Conservation (phyloP, 92 coral and sea anemone species). For the Actinostola sp. region DNA sequence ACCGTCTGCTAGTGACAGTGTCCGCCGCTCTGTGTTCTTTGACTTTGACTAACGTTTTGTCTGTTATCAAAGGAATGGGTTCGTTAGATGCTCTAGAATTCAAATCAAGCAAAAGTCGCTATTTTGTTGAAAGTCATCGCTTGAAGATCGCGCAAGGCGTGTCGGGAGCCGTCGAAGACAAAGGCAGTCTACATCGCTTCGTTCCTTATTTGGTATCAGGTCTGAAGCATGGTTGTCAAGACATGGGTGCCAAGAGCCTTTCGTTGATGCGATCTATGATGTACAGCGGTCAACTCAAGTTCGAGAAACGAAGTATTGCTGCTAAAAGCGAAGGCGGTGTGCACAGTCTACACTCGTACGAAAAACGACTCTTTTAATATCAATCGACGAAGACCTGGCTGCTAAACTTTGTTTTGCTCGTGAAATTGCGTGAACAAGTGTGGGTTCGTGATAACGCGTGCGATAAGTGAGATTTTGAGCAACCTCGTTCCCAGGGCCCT, state of each 20-base stretch:
- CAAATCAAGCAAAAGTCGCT: constrained; percentile 93
- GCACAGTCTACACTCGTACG: constrained; percentile 94
- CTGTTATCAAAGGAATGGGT: constrained; percentile 80
- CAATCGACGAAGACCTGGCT: no score
- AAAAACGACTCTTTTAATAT: constrained; percentile 70
- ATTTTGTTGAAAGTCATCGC: constrained; percentile 82
- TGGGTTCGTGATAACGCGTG: neutral
- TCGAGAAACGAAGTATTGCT: constrained; percentile 83
- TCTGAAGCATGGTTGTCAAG: constrained; percentile 97
- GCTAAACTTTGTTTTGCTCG: neutral
- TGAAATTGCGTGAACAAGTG: neutral
- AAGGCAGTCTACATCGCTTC: constrained; percentile 87
- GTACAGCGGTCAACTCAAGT: constrained; percentile 91
- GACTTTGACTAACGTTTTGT: no score
- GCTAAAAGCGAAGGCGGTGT: constrained; percentile 91
- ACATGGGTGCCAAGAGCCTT: constrained; percentile 88
- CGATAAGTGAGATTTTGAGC: no score
- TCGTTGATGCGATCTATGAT: constrained; percentile 83
- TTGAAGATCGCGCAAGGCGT: constrained; percentile 98
- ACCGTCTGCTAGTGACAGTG: no score
- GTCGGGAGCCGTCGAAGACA: constrained; percentile 94
- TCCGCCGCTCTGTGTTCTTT: no score
- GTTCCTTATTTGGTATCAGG: constrained; percentile 85
- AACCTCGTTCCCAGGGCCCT: no score
- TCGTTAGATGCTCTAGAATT: constrained; percentile 88